Evolutionary conservation across 2,797 vertebrate genomes (phyloP), one percentile per base, ranked within the genome.

Genomic region (Astyanax mexicanus): DNA sequence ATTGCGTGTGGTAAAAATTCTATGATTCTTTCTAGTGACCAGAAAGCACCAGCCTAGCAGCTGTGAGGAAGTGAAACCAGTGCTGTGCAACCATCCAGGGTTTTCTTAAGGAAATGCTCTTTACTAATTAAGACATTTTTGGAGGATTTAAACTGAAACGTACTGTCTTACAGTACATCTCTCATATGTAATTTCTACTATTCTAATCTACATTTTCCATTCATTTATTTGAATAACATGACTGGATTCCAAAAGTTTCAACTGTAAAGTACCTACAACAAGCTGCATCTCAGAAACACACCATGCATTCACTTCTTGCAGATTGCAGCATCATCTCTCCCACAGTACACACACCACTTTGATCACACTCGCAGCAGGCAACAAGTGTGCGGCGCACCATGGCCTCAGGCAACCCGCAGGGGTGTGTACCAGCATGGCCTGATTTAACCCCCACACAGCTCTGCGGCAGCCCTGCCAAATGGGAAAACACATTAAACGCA

Each of bases 401-500:
- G 52, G 10, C 52, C 52, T 4, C 23, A 55, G 52, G 52, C 52
- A 13, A 29, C 25, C 10, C 25, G 25, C 52, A 2, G 52, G 52
- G 49, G 52, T 27, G 52, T 55, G 52, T 27, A 55, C 52, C 25
- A 15, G 52, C 25, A 23, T 55, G 52, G 23, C 52, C 52, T 55
- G 52, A 55, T 6, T 27, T 55, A 55, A 55, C 52, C 52, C 45
- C 52, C 52, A 27, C 52, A 55, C 52, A 55, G 52, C 25, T 6
- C 10, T 55, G 52, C 13, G 52, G 19, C 70, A 62, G 70, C 44
- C 47, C 72, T 35, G 4, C 29, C 13, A 19, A 72, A 38, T 15
- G 49, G 32, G 45, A 62, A 72, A 55, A 15, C 58, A 38, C 58
- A 40, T 49, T 52, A 52, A 72, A 72, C 35, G 52, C 58, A 64